These are phyloP conservation scores for Sprattus sprattus DNA, from an alignment of 2,113 vertebrate species.

Conservation along the genomic window DNA sequence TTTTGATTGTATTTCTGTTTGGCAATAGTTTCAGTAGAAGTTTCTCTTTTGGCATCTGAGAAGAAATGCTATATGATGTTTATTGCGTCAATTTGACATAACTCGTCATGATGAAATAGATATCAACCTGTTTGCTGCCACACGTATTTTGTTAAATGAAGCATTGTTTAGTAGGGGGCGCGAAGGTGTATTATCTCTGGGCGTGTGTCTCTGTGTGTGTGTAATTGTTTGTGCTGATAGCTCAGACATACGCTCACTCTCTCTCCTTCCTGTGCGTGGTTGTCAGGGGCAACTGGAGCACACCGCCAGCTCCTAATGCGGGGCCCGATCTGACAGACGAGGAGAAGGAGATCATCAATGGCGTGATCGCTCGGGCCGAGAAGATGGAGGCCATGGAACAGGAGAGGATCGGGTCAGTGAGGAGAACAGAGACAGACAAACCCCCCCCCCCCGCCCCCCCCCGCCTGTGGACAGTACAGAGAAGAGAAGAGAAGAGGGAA, in stretches of 20 bases:
- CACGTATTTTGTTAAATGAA: not conserved
- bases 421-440: not conserved
- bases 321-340: conserved; percentile 90
- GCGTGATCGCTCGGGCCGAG: conserved; percentile 88
- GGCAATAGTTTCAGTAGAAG: not conserved
- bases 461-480: not conserved
- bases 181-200: not conserved
- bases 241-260: not conserved
- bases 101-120: not conserved
- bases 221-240: not conserved
- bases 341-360: conserved; percentile 96
- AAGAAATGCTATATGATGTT: not conserved
- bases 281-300: conserved; percentile 65
- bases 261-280: conserved; percentile 30
- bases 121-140: not conserved
- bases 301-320: conserved; percentile 58
- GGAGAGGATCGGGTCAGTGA: conserved; percentile 88
- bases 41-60: not conserved
- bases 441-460: too few species aligned
- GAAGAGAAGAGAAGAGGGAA: not conserved
- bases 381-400: conserved; percentile 98
- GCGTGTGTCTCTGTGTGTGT: conserved; percentile 6
- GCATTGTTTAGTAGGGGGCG: not conserved
- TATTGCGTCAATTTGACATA: not conserved
- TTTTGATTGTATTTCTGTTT: not conserved